Conservation (phyloP, 92 coral and sea anemone species). For the Phenganax stokvisi region DNA sequence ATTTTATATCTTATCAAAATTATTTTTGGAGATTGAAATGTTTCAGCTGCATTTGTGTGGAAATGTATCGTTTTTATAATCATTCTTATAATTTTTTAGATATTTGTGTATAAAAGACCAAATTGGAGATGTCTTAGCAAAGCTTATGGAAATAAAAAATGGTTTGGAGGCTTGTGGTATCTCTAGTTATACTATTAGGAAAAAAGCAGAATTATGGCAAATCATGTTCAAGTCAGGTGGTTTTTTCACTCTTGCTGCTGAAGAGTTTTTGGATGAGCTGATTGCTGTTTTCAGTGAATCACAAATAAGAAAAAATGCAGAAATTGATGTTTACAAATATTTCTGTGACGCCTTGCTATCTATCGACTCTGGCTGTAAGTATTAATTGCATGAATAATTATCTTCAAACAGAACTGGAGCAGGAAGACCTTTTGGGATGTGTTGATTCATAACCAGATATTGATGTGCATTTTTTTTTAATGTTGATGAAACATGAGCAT, state of each 20-base stretch:
- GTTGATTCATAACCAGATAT: no score
- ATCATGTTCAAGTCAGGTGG: background rate
- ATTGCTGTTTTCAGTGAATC: slow-evolving; percentile 10
- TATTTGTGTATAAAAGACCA: background rate
- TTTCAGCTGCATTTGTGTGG: background rate
- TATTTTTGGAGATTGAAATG: background rate
- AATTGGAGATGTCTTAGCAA: slow-evolving; percentile 17
- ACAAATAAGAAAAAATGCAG: background rate
- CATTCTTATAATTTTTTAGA: background rate
- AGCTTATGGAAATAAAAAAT: background rate
- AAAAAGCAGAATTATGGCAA: slow-evolving; percentile 1
- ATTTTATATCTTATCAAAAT: background rate
- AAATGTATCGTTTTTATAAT: background rate
- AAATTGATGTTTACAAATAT: slow-evolving; percentile 8
- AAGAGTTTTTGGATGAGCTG: slow-evolving; percentile 23
- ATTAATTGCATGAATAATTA: background rate
- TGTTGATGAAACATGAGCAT: no score
- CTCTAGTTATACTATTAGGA: background rate
- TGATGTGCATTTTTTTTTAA: no score
- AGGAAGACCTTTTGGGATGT: no score
- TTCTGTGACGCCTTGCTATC: slow-evolving; percentile 7
- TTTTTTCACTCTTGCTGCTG: background rate
- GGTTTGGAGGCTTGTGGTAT: background rate
- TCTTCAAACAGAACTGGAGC: no score
- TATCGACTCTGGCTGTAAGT: background rate